Evolutionary conservation across 2,113 vertebrate genomes (phyloP), one percentile per base, ranked within the genome.

Genomic region (Potamarius usumacintae): DNA sequence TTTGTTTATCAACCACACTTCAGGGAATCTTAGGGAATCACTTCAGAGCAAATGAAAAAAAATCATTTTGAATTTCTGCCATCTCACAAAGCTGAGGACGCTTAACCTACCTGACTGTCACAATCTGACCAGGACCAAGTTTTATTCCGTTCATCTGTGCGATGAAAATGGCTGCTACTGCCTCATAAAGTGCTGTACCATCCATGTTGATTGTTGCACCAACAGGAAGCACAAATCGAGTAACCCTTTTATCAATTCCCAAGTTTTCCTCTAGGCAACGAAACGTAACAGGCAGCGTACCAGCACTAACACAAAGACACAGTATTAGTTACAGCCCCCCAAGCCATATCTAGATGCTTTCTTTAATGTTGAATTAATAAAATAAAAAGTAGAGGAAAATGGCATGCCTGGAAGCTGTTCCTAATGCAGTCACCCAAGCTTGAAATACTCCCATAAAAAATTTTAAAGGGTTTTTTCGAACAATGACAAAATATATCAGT

Each of bases 151-250:
- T 99, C 98, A 99, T 99, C 89, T 99, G 98, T 84, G 98, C 98
- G 69, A 99, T 99, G 90, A 99, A 99, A 90, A 99, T 99, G 90
- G 98, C 98, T 0, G 98, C 98, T 89, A 99, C 98, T 0, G 98
- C 98, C 93, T 99, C 98, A 25, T 99, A 99, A 62, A 99, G 97
- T 0, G 98, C 98, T 0, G 98, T 99, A 6, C 98, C 98, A 1
- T 99, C 98, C 98, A 99, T 99, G 92, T 99, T 99, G 90, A 99
- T 99, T 20, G 98, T 99, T 69, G 98, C 98, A 42, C 98, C 98
- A 17, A 99, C 98, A 0, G 98, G 98, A 87, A 99, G 97, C 82
- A 99, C 98, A 1, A 99, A 99, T 42, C 98, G 96, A 0, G 98
- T 99, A 25, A 99, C 98, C 18, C 98, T 96, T 88, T 99, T 99